Percentiles rank a stretch among this genome's conserved stretches.
Conservation (phyloP, 2,113 vertebrate species). For the Synodontis membranacea region DNA sequence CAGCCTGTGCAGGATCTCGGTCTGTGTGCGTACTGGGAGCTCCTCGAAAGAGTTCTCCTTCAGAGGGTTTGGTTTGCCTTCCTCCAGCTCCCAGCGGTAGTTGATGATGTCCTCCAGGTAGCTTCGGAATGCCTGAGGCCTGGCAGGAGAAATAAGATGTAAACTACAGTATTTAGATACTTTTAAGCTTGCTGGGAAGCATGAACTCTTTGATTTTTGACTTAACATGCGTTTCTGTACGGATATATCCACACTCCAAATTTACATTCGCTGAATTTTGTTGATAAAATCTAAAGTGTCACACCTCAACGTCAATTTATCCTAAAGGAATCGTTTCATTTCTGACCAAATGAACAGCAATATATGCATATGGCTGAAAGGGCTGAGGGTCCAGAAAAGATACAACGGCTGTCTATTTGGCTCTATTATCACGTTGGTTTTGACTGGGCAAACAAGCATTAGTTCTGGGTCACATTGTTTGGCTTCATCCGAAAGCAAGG, state of each 20-base stretch:
- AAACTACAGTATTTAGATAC: neutral
- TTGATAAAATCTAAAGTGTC: neutral
- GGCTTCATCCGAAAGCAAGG: slow-evolving; percentile 57
- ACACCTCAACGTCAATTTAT: neutral
- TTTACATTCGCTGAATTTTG: too few species aligned
- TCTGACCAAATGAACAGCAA: neutral
- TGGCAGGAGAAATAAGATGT: slow-evolving; percentile 52
- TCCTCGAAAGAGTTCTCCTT: slow-evolving; percentile 82
- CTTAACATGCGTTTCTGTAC: too few species aligned
- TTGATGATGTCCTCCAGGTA: slow-evolving; percentile 98
- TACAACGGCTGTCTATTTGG: slow-evolving; percentile 38
- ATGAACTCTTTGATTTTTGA: too few species aligned
- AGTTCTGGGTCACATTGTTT: slow-evolving; percentile 62
- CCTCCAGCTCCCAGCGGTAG: slow-evolving; percentile 96
- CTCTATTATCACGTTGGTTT: slow-evolving; percentile 46
- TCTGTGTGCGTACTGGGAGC: slow-evolving; percentile 84
- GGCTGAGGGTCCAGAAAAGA: neutral
- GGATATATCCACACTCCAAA: too few species aligned
- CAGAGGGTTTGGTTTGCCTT: slow-evolving; percentile 93
- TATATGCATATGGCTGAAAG: neutral
- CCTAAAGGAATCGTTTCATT: neutral
- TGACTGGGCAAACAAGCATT: slow-evolving; percentile 60
- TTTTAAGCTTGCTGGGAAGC: neutral
- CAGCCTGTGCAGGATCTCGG: slow-evolving; percentile 91
- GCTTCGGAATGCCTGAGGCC: slow-evolving; percentile 86